phyloP scores from a whole-genome alignment of 1,140 invertebrate species.

The Linepithema humile region DNA sequence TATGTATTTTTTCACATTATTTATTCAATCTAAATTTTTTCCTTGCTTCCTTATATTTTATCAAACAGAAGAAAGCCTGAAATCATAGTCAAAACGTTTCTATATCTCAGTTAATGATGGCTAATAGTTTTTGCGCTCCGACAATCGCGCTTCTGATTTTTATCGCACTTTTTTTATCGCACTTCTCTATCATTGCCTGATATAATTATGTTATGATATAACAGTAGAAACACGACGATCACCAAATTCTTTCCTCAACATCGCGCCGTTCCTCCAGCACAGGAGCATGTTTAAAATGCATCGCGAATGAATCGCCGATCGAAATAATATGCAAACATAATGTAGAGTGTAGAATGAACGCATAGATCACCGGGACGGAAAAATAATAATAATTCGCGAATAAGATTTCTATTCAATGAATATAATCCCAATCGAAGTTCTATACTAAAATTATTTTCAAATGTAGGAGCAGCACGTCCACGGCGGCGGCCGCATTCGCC shows the following conservation, averaged over 20 bases:
- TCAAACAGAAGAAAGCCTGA: too few relatives aligned
- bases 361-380: not conserved
- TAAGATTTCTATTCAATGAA: not conserved
- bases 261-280: not conserved
- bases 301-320: not conserved
- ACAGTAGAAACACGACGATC: not conserved
- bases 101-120: too few relatives aligned
- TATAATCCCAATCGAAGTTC: not conserved
- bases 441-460: not conserved
- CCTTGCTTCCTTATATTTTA: too few relatives aligned
- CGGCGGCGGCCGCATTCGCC: conserved; percentile 95
- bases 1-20: too few relatives aligned
- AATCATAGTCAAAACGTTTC: too few relatives aligned
- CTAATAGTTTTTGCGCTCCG: too few relatives aligned
- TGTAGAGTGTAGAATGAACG: conserved; percentile 14
- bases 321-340: not conserved
- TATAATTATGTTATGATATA: not conserved
- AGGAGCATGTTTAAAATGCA: conserved; percentile 1
- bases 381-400: not conserved
- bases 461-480: conserved; percentile 94
- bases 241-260: not conserved
- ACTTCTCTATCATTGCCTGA: too few relatives aligned
- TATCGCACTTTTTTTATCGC: too few relatives aligned
- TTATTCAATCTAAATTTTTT: too few relatives aligned
- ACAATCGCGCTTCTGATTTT: too few relatives aligned